Evolutionary conservation across 2,797 vertebrate species (phyloP).

Genomic region (Erethizon dorsatum): DNA sequence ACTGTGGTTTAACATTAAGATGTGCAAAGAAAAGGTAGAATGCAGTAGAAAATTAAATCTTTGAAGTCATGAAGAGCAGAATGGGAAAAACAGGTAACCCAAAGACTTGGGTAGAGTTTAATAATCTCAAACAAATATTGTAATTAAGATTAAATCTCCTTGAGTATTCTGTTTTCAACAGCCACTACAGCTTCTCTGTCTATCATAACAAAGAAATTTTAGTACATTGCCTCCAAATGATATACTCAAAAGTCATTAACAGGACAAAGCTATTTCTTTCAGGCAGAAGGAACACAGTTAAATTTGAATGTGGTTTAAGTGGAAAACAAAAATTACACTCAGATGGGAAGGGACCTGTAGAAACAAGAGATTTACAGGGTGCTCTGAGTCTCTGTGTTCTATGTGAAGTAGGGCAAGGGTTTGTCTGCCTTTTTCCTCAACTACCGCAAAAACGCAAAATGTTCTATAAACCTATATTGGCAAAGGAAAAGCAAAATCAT

Average conservation of each 20-base stretch:
- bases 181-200: neutral
- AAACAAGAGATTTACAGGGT: neutral
- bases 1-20: neutral
- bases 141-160: neutral
- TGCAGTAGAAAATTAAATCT: accelerated
- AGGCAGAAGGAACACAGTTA: neutral
- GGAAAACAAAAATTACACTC: neutral
- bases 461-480: neutral
- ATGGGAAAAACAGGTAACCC: neutral
- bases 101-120: neutral
- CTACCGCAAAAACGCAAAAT: neutral
- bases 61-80: neutral
- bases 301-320: neutral
- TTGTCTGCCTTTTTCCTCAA: neutral
- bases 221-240: neutral
- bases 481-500: neutral
- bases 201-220: neutral
- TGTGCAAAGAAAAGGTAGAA: neutral
- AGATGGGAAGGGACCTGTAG: neutral
- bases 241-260: neutral
- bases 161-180: neutral
- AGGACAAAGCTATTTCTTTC: neutral
- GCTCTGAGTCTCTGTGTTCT: neutral
- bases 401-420: neutral
- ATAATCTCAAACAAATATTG: neutral